Evolutionary conservation across 2,797 vertebrate species (phyloP).

Genomic region (Lepus oiostolus): DNA sequence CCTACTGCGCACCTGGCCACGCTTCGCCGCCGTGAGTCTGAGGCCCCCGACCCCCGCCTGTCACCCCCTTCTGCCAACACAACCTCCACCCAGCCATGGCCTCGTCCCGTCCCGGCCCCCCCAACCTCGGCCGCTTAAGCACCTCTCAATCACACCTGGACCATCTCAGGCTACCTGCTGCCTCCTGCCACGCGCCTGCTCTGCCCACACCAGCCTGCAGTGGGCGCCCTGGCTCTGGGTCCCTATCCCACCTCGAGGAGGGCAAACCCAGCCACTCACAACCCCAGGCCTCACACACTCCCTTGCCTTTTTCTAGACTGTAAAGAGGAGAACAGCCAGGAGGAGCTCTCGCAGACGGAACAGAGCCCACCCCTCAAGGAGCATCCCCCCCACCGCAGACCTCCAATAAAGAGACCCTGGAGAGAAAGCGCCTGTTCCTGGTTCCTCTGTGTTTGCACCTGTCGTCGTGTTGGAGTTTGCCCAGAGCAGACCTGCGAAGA

Average conservation of each 20-base stretch:
- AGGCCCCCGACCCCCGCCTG: background rate
- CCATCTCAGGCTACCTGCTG: background rate
- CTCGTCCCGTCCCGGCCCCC: background rate
- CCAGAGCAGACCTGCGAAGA: background rate
- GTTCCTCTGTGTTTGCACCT: background rate
- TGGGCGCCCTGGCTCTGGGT: background rate
- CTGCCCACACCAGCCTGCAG: background rate
- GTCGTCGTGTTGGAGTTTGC: background rate
- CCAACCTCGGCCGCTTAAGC: background rate
- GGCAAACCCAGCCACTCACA: background rate
- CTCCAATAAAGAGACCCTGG: slow-evolving; percentile 61
- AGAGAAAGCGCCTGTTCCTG: background rate
- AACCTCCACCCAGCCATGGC: background rate
- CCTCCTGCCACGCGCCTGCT: background rate
- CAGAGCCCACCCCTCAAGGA: background rate
- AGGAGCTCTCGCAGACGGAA: slow-evolving; percentile 11
- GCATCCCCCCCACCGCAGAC: background rate
- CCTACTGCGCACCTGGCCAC: slow-evolving; percentile 91
- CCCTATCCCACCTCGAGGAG: background rate
- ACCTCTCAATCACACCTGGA: background rate
- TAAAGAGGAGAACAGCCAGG: slow-evolving; percentile 27
- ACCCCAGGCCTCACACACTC: background rate
- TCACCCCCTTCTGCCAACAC: background rate
- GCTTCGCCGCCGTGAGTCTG: slow-evolving; percentile 87
- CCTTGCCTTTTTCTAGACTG: slow-evolving; percentile 63